These are phyloP conservation scores for Pristionchus exspectatus DNA, from an alignment of 2,888 invertebrate genomes.

Conservation along the genomic window DNA sequence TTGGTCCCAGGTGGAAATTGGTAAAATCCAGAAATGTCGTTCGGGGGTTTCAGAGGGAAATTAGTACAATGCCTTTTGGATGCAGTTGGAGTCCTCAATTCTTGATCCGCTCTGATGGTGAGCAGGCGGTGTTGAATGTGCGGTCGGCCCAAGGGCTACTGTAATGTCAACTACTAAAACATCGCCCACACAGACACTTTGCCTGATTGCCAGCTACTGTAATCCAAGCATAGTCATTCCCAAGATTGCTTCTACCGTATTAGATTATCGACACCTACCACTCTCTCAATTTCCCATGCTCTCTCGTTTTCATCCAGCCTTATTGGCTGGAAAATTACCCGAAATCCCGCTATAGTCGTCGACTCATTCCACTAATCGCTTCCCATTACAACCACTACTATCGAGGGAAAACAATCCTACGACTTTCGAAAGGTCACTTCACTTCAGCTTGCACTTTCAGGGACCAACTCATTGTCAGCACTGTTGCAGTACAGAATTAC, in stretches of 20 bases:
- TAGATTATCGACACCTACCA: neutral
- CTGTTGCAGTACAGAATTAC: too few relatives aligned
- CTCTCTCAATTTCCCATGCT: too few relatives aligned
- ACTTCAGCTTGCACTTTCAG: neutral
- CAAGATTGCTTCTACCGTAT: neutral
- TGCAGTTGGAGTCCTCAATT: too few relatives aligned
- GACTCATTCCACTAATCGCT: neutral
- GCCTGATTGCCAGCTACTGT: neutral
- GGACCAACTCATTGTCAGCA: neutral
- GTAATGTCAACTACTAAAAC: neutral
- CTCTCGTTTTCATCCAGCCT: too few relatives aligned
- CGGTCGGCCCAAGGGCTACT: too few relatives aligned
- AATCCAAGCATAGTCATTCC: neutral
- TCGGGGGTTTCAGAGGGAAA: neutral
- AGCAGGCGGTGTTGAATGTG: too few relatives aligned
- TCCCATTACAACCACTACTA: neutral
- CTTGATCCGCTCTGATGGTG: too few relatives aligned
- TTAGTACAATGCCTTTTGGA: too few relatives aligned
- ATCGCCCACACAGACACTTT: neutral
- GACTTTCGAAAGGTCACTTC: neutral
- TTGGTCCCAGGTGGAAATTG: neutral
- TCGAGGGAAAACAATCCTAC: neutral
- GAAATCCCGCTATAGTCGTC: constrained; percentile 1
- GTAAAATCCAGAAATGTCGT: neutral
- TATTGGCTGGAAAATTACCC: neutral